These are phyloP conservation scores for Drosophila meridionalis DNA, from an alignment of 2,888 invertebrate species.

Conservation along the genomic window DNA sequence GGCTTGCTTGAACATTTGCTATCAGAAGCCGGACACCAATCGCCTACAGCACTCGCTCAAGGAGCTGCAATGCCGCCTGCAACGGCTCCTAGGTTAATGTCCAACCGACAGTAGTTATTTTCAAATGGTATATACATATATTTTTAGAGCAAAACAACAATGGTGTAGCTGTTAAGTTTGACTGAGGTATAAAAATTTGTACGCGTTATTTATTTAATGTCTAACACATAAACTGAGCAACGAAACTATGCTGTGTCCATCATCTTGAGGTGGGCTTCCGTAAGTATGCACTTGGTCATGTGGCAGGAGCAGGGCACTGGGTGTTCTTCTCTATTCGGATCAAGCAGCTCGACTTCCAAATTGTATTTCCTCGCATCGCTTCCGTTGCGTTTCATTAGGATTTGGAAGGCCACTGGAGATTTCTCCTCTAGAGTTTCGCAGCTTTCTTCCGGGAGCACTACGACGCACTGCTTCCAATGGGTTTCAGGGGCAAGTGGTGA, in stretches of 20 bases:
- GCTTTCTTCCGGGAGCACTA: constrained; percentile 90
- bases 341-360: constrained; percentile 89
- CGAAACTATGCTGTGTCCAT: constrained; percentile 64
- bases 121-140: constrained; percentile 17
- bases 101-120: constrained; percentile 26
- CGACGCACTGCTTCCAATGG: constrained; percentile 97
- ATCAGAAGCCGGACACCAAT: constrained; percentile 90
- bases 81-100: constrained; percentile 69
- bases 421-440: constrained; percentile 85
- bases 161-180: constrained; percentile 68
- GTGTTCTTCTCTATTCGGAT: constrained; percentile 89
- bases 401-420: constrained; percentile 89
- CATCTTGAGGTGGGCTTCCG: constrained; percentile 85
- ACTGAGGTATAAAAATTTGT: constrained; percentile 66
- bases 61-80: constrained; percentile 84
- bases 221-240: constrained; percentile 21
- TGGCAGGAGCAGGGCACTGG: constrained; percentile 92
- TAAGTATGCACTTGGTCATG: constrained; percentile 91
- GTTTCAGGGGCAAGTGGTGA: constrained; percentile 91
- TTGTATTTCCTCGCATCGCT: constrained; percentile 86
- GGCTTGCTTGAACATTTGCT: constrained; percentile 90
- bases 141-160: constrained; percentile 37
- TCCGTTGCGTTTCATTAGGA: constrained; percentile 86
- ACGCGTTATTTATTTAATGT: constrained; percentile 50
- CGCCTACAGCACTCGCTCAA: constrained; percentile 87